phyloP scores from a whole-genome alignment of 2,888 invertebrate species.

The Tachina fera region DNA sequence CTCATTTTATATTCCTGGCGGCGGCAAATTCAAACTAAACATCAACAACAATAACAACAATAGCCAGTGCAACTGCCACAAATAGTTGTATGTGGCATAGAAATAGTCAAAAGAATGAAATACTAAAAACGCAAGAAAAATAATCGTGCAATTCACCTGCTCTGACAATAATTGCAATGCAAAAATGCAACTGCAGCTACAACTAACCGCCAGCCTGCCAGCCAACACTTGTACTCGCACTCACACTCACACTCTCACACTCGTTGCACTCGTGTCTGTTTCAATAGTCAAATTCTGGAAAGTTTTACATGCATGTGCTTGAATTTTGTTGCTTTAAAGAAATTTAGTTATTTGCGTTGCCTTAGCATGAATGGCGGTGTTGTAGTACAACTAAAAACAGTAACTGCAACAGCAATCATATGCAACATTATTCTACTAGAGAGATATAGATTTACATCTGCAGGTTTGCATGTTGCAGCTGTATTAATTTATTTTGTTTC shows the following conservation, averaged over 20 bases:
- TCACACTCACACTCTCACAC: constrained; percentile 1
- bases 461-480: constrained; percentile 72
- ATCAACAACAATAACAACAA: constrained; percentile 34
- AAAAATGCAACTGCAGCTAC: constrained; percentile 58
- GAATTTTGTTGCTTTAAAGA: constrained; percentile 5
- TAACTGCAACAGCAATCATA: constrained; percentile 45
- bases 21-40: constrained; percentile 55
- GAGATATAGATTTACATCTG: constrained; percentile 70
- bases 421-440: constrained; percentile 73
- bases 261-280: neutral
- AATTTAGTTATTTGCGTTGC: constrained; percentile 21
- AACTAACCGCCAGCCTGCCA: constrained; percentile 60
- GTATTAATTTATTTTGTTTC: constrained; percentile 38
- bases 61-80: neutral
- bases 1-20: constrained; percentile 53
- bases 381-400: constrained; percentile 77
- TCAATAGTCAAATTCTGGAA: constrained; percentile 57
- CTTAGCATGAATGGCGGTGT: constrained; percentile 69
- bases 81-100: constrained; percentile 32
- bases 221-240: constrained; percentile 43
- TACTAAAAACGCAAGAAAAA: constrained; percentile 70
- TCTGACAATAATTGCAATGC: constrained; percentile 74
- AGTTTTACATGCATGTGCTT: constrained; percentile 15
- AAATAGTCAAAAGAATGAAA: constrained; percentile 58
- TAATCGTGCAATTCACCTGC: constrained; percentile 82